phyloP scores from a whole-genome alignment of 1,140 invertebrate species.

The Manduca sexta region DNA sequence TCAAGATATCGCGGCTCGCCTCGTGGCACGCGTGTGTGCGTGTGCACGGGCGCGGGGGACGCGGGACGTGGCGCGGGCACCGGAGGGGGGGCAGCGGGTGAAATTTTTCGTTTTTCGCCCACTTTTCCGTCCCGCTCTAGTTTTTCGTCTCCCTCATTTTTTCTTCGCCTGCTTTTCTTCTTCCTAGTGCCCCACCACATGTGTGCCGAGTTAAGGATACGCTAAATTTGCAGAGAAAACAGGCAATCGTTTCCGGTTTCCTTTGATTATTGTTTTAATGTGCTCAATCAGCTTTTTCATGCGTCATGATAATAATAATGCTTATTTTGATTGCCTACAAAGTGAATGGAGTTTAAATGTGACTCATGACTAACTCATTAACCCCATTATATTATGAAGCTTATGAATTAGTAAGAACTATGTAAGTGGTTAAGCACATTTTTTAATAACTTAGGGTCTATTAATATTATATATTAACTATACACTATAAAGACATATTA shows the following conservation, averaged over 20 bases:
- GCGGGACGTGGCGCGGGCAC: conserved; percentile 18
- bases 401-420: too few species aligned
- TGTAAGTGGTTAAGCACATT: too few species aligned
- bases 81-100: conserved; percentile 37
- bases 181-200: conserved; percentile 72
- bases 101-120: conserved; percentile 73
- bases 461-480: too few species aligned
- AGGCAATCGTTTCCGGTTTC: conserved; percentile 40
- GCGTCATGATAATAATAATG: too few species aligned
- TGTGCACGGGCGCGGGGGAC: conserved; percentile 34
- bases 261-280: conserved; percentile 9
- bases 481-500: too few species aligned
- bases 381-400: too few species aligned
- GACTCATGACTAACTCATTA: too few species aligned
- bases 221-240: conserved; percentile 24
- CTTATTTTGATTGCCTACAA: too few species aligned
- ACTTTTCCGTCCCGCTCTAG: conserved; percentile 72
- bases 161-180: conserved; percentile 67
- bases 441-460: too few species aligned
- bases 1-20: conserved; percentile 27
- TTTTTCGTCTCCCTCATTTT: conserved; percentile 73
- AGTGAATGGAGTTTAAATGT: too few species aligned
- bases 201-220: conserved; percentile 55
- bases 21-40: conserved; percentile 47
- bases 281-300: too few species aligned